Evolutionary conservation across 2,113 vertebrate species (phyloP).

Genomic region (Toxostoma redivivum): DNA sequence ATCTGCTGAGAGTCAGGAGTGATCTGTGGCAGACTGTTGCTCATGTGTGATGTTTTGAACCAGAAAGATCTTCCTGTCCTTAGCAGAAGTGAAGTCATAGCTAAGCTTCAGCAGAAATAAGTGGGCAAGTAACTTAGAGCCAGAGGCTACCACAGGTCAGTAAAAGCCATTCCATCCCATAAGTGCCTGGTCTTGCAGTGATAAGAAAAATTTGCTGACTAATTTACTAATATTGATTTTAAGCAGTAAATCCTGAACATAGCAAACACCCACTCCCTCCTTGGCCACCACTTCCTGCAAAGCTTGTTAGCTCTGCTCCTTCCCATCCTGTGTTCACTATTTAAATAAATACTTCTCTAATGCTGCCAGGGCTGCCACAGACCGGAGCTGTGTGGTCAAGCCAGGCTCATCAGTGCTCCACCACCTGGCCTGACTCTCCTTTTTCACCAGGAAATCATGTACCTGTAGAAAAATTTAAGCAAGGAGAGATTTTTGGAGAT

Average conservation of each 20-base stretch:
- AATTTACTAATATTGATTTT: slow-evolving; percentile 7
- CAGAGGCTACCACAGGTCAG: not conserved
- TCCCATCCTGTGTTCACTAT: not conserved
- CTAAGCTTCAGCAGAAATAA: not conserved
- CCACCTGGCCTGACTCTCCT: not conserved
- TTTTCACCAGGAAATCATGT: not conserved
- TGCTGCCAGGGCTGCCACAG: not conserved
- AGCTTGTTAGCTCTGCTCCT: not conserved
- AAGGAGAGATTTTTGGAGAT: not conserved
- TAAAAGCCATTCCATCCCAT: not conserved
- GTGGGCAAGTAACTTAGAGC: not conserved
- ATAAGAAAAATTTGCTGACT: not conserved
- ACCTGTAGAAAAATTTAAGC: not conserved
- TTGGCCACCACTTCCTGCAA: not conserved
- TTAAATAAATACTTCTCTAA: not conserved
- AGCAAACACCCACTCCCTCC: not conserved
- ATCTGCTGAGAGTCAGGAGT: not conserved
- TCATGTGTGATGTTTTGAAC: not conserved
- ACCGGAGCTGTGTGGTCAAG: not conserved
- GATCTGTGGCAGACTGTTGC: not conserved
- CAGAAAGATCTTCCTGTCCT: not conserved
- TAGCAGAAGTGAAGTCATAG: not conserved
- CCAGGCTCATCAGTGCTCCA: not conserved
- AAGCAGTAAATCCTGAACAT: not conserved
- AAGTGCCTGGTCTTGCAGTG: not conserved